phyloP scores from a whole-genome alignment of 2,113 vertebrate species.

The Nibea coibor region DNA sequence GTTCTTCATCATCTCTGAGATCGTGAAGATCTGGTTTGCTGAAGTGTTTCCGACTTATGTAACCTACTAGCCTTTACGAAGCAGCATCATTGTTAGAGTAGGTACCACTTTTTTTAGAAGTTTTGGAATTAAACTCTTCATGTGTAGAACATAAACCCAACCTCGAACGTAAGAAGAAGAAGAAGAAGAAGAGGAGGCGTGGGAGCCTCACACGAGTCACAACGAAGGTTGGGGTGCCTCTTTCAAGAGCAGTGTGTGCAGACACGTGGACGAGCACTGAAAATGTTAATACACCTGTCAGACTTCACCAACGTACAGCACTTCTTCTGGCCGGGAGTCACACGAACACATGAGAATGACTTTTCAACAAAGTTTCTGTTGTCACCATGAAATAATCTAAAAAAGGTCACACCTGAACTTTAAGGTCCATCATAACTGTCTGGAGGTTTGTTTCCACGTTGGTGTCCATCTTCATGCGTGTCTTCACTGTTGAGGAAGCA shows the following conservation, averaged over 20 bases:
- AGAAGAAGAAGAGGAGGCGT: conserved; percentile 20
- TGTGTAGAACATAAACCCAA: conserved; percentile 8
- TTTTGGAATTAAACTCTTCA: conserved; percentile 14
- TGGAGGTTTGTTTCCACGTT: not conserved
- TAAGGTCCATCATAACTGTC: not conserved
- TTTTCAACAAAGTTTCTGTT: conserved; percentile 7
- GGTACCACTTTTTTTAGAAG: not conserved
- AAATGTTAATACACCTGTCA: conserved; percentile 24
- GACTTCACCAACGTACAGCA: conserved; percentile 73
- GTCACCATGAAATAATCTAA: not conserved
- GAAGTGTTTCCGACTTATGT: not conserved
- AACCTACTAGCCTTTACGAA: conserved; percentile 25
- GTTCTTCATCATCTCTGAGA: conserved; percentile 22
- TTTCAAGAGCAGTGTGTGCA: conserved; percentile 25
- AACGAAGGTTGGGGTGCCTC: conserved; percentile 18
- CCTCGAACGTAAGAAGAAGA: not conserved
- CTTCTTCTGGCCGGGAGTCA: conserved; percentile 61
- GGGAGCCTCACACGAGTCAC: conserved; percentile 41
- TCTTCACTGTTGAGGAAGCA: not conserved
- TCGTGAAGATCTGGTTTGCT: not conserved
- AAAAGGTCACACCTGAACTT: not conserved
- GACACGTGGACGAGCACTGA: conserved; percentile 59
- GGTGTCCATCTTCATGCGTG: no score
- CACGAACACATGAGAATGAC: not conserved
- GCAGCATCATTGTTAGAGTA: conserved; percentile 3